phyloP scores from a whole-genome alignment of 2,888 invertebrate species.

The Portevinia maculata region DNA sequence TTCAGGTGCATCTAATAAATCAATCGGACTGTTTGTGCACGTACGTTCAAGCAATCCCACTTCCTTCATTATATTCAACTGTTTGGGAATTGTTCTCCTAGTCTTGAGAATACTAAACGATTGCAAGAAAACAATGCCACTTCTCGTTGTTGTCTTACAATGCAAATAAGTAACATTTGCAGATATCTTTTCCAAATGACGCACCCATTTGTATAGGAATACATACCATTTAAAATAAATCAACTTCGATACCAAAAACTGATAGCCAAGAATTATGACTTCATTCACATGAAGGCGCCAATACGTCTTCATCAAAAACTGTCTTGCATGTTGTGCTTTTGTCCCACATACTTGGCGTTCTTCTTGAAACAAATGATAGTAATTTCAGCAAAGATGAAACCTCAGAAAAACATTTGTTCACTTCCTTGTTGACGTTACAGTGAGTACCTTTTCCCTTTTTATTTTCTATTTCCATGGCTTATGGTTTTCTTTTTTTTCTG shows the following conservation, averaged over 20 bases:
- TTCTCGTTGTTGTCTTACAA: no score
- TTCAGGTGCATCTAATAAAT: no score
- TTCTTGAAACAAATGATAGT: slow-evolving; percentile 16
- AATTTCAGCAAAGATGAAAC: slow-evolving; percentile 27
- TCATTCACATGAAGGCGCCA: slow-evolving; percentile 18
- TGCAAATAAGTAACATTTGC: no score
- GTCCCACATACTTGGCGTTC: slow-evolving; percentile 7
- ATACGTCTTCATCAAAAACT: slow-evolving; percentile 49
- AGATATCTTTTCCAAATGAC: no score
- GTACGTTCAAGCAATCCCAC: no score
- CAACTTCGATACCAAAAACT: slow-evolving; percentile 1
- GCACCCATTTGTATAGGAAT: not conserved
- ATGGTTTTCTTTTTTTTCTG: not conserved
- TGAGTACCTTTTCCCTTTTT: not conserved
- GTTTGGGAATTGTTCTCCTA: no score
- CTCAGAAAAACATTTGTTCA: slow-evolving; percentile 14
- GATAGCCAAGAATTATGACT: slow-evolving; percentile 13
- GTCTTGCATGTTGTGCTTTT: slow-evolving; percentile 15
- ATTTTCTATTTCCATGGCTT: not conserved
- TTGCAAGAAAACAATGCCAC: no score
- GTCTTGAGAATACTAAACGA: no score
- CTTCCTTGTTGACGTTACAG: slow-evolving; percentile 6
- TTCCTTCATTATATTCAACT: no score
- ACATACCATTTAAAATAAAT: slow-evolving; percentile 5
- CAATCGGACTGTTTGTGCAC: no score